phyloP scores from a whole-genome alignment of 2,113 vertebrate species.

The Pterophyllum scalare region DNA sequence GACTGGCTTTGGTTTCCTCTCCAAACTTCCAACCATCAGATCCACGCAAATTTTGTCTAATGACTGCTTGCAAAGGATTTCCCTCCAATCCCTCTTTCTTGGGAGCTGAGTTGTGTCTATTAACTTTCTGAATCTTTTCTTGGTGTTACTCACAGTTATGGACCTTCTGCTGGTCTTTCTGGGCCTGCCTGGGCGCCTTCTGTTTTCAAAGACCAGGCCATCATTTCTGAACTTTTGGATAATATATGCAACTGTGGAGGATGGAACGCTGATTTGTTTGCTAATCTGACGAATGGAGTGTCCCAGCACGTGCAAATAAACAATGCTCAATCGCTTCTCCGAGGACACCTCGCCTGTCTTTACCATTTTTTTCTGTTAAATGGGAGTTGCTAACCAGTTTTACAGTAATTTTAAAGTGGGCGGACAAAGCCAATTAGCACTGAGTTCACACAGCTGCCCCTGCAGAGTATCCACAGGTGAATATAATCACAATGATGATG shows the following conservation, averaged over 20 bases:
- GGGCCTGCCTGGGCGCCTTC: background rate
- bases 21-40: too few species aligned
- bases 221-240: background rate
- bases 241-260: background rate
- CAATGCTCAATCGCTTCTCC: background rate
- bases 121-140: background rate
- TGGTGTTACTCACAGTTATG: background rate
- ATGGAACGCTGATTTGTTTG: background rate
- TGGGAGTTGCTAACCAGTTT: background rate
- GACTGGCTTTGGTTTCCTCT: background rate
- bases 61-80: background rate
- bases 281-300: background rate
- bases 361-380: background rate
- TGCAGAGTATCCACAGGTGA: background rate
- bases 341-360: background rate
- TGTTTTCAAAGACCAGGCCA: background rate
- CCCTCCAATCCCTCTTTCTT: background rate
- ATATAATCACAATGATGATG: background rate
- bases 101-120: fast-evolving
- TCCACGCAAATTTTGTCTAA: background rate
- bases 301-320: background rate
- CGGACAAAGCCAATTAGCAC: background rate
- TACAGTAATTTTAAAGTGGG: background rate
- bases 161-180: background rate
- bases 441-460: background rate